Percentiles rank a stretch among this genome's conserved stretches.
These are phyloP conservation scores for Drosophila kanekoi DNA, from an alignment of 2,888 invertebrate species.

Conservation along the genomic window DNA sequence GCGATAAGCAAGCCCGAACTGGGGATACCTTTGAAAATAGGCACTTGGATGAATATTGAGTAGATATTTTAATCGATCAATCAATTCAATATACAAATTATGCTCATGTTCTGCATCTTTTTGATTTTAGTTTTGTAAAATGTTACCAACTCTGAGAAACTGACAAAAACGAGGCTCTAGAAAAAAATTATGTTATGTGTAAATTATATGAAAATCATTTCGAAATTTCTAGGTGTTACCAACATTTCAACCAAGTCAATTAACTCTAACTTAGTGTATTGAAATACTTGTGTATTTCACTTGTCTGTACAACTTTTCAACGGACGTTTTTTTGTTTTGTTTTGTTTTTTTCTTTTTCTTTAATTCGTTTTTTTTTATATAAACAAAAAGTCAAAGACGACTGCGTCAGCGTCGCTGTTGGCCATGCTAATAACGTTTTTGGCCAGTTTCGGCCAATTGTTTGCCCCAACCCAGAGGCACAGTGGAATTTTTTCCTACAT, in stretches of 20 bases:
- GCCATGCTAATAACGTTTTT: slow-evolving; percentile 68
- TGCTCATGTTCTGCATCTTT: no score
- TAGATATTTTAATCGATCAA: neutral
- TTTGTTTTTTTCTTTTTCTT: slow-evolving; percentile 31
- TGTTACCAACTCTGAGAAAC: neutral
- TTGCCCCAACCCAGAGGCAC: slow-evolving; percentile 63
- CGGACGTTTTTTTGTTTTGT: slow-evolving; percentile 46
- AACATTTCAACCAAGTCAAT: neutral
- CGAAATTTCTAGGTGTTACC: neutral
- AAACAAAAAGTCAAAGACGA: slow-evolving; percentile 67
- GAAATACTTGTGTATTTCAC: slow-evolving; percentile 64
- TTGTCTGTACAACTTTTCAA: slow-evolving; percentile 69
- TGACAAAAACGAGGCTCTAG: neutral
- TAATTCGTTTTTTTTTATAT: slow-evolving; percentile 44
- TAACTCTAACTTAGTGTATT: slow-evolving; percentile 9
- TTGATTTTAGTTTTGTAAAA: neutral
- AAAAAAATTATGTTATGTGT: neutral
- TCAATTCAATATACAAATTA: neutral
- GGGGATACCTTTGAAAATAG: slow-evolving; percentile 36
- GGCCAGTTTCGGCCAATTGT: slow-evolving; percentile 70
- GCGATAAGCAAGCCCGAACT: slow-evolving; percentile 47
- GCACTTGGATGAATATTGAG: slow-evolving; percentile 8
- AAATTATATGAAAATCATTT: no score
- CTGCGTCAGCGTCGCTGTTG: slow-evolving; percentile 40
- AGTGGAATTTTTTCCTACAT: slow-evolving; percentile 62